Percentiles rank a stretch among this genome's conserved stretches.
Conservation (phyloP, 37 sponge, comb jelly and placozoan genomes). For the Amphimedon queenslandica region DNA sequence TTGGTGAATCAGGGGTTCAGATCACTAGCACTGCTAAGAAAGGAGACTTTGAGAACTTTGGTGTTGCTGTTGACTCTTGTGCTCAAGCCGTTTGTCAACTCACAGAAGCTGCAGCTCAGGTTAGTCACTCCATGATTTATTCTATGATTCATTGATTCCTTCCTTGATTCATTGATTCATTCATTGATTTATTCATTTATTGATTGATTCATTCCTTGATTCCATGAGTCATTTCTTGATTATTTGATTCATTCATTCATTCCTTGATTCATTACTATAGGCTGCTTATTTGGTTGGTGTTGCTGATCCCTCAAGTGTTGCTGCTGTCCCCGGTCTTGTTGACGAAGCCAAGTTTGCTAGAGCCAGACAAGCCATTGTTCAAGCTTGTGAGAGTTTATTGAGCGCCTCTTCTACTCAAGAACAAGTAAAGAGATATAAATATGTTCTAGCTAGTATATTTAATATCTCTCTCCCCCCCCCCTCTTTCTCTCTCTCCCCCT, state of each 20-base stretch:
- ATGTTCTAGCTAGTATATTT: too few species aligned
- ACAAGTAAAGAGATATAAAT: too few species aligned
- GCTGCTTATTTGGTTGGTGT: constrained; percentile 95
- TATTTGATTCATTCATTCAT: not conserved
- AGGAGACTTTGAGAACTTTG: constrained; percentile 53
- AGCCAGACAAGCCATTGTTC: constrained; percentile 76
- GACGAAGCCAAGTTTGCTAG: constrained; percentile 85
- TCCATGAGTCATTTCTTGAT: not conserved
- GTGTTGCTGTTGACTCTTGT: constrained; percentile 45
- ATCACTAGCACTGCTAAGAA: constrained; percentile 75
- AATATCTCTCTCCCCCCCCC: too few species aligned
- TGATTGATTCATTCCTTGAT: not conserved
- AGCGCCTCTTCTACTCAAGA: constrained; percentile 68
- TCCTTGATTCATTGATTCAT: not conserved
- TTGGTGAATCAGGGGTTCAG: constrained; percentile 64
- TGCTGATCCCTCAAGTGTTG: constrained; percentile 85
- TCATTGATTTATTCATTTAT: not conserved
- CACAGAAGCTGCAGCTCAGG: constrained; percentile 73
- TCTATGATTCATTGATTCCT: not conserved
- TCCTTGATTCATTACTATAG: constrained; percentile 16
- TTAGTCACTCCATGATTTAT: not conserved
- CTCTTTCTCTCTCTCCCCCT: too few species aligned
- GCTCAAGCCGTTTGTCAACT: constrained; percentile 69
- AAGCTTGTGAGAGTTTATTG: constrained; percentile 80
- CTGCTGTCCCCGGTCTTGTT: constrained; percentile 83